Percentiles rank a stretch among this genome's conserved stretches.
These are phyloP conservation scores for Drosophila bocki DNA, from an alignment of 1,140 invertebrate species.

Conservation along the genomic window DNA sequence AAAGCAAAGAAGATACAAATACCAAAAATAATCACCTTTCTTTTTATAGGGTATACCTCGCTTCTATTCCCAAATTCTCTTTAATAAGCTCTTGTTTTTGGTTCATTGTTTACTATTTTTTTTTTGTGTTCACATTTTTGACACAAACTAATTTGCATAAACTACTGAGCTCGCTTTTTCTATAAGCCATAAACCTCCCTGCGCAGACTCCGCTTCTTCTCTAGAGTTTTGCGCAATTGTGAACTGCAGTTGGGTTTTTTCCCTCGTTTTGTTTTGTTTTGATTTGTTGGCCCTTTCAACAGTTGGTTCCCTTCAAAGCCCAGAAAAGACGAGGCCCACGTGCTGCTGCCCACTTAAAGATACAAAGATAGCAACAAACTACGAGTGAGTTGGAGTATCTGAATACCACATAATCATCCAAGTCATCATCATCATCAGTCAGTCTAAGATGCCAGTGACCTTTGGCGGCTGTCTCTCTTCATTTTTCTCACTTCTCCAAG, in stretches of 20 bases:
- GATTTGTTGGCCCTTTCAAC: constrained; percentile 45
- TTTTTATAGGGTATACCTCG: not conserved
- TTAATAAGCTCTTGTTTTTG: not conserved
- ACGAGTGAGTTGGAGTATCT: constrained; percentile 23
- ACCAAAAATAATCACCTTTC: not conserved
- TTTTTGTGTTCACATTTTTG: constrained; percentile 1
- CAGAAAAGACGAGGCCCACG: constrained; percentile 53
- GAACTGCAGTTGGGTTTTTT: constrained; percentile 47
- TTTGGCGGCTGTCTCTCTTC: constrained; percentile 48
- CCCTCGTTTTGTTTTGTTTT: constrained; percentile 31
- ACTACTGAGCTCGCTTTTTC: constrained; percentile 16
- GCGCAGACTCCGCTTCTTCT: constrained; percentile 13
- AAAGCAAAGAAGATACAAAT: not conserved
- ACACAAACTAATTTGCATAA: constrained; percentile 57
- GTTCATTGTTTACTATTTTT: constrained; percentile 17
- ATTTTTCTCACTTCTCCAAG: constrained; percentile 45
- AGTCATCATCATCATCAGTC: constrained; percentile 53
- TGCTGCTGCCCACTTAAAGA: constrained; percentile 55
- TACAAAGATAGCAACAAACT: constrained; percentile 28
- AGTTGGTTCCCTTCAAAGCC: constrained; percentile 36
- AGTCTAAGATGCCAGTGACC: constrained; percentile 74
- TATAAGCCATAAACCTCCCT: not conserved
- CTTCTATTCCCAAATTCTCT: not conserved
- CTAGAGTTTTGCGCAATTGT: constrained; percentile 61
- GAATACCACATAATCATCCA: constrained; percentile 42